Base-by-base conservation (phyloP, 2,797 vertebrate genomes). In the Mormyrops boulengeri region DNA sequence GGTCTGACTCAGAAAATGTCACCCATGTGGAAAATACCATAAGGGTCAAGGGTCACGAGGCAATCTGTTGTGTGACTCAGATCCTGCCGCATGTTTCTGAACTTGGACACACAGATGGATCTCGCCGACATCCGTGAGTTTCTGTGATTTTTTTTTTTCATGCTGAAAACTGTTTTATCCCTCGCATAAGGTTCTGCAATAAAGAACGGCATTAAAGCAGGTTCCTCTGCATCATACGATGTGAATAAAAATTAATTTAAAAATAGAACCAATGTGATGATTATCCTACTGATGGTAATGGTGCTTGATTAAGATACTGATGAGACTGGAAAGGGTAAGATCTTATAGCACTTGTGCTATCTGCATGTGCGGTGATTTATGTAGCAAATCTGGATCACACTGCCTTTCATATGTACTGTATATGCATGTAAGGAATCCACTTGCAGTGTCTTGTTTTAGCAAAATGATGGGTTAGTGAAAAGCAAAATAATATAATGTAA, bases 221-320 rank as follows among this genome's bases (percentile, higher is more conserved):
- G 26, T 57, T 87, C 34, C 53, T 87, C 85, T 57, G 50, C 26
- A 41, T 87, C 19, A 3, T 53, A 34, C 55, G 22, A 30, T 38
- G 50, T 17, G 50, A 57, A 34, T 55, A 30, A 87, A 87, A 38
- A 87, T 87, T 50, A 87, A 87, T 87, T 1, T 38, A 87, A 87
- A 85, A 85, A 85, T 85, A 87, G 85, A 60, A 60, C 50, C 50
- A 38, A 41, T 19, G 26, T 2, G 85, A 57, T 87, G 85, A 87
- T 87, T 87, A 55, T 57, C 14, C 50, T 11, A 19, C 53, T 87
- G 85, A 87, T 87, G 52, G 85, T 55, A 87, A 87, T 57, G 85
- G 85, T 38, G 85, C 50, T 26, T 87, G 85, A 87, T 87, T 87
- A 87, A 38, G 22, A 17, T 53, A 41, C 85, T 87, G 85, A 87